Base-by-base conservation (phyloP, 2,888 invertebrate genomes). In the Chrysolina americana region DNA sequence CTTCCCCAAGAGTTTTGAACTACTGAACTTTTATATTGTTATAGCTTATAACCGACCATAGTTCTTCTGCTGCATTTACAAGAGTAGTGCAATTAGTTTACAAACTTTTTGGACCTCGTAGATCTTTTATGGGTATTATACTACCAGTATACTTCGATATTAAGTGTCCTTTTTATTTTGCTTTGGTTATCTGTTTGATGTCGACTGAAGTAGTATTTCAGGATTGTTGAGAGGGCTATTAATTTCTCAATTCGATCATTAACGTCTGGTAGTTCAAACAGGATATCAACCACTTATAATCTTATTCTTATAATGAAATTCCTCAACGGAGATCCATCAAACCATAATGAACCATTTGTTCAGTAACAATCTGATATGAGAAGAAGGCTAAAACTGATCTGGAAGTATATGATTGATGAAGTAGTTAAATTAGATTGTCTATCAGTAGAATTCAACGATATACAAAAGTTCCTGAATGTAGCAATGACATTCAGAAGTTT, bases 1-100 rank as follows among this genome's bases (percentile, higher is more conserved):
- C 48, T 53, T 66, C 80, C 75, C 77, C 69, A 70, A 68, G 79
- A 78, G 76, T 81, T 79, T 77, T 79, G 76, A 80, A 81, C 80
- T 80, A 78, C 80, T 79, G 78, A 81, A 81, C 81, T 81, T 80
- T 81, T 81, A 79, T 81, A 80, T 78, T 77, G 80, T 81, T 79
- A 80, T 78, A 70, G 79, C 80, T 70, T 74, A 72, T 78, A 28
- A 76, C 63, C 73, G 65, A 68, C 71, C 68, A 71, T 73, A 75
- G 73, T 75, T 75, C 71, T 62, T 53, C 71, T 50, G 41, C 53
- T 69, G 75, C 65, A 75, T 73, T 73, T 75, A 70, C 73, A 68
- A 63, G 74, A 62, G 66, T 71, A 71, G 47, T 65, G 48, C 71
- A 74, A 76, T 74, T 76, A 74, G 73, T 70, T 76, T 73, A 70